A percentile compares a stretch with the other conserved stretches of the same genome.
phyloP scores from a whole-genome alignment of 2,888 invertebrate genomes.

The Drosophila engyochracea region DNA sequence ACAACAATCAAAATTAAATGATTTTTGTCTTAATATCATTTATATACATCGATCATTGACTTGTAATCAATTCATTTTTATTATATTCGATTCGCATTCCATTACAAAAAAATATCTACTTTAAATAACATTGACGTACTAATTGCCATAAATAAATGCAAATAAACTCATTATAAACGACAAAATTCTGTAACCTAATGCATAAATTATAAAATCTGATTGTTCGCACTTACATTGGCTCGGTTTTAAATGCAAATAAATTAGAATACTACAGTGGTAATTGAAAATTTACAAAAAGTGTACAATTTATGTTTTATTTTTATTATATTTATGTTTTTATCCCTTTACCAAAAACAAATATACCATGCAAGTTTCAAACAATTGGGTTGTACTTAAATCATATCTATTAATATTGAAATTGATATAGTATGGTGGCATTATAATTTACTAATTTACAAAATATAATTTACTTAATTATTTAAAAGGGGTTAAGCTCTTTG shows the following conservation, averaged over 20 bases:
- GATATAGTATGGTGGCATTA: not conserved
- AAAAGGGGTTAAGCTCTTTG: not conserved
- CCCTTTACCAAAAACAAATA: not conserved
- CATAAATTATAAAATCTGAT: conserved; percentile 11
- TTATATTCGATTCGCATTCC: not conserved
- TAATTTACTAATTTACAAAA: not conserved
- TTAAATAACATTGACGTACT: not conserved
- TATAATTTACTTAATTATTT: not conserved
- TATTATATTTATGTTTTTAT: not conserved
- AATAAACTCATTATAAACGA: conserved; percentile 7
- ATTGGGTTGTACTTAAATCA: not conserved
- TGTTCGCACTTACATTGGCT: not conserved
- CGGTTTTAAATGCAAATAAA: not conserved
- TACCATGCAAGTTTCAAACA: not conserved
- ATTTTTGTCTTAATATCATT: not conserved
- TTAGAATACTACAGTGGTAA: not conserved
- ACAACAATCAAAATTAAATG: not conserved
- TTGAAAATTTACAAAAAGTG: not conserved
- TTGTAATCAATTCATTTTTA: not conserved
- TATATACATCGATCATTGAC: not conserved
- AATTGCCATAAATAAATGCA: conserved; percentile 4
- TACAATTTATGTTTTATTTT: not conserved
- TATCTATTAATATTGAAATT: not conserved
- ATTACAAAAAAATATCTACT: not conserved
- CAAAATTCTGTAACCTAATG: conserved; percentile 1